A percentile compares a stretch with the other conserved stretches of the same genome.
Evolutionary conservation across 1,140 invertebrate genomes (phyloP).

Genomic region (Sitophilus oryzae): DNA sequence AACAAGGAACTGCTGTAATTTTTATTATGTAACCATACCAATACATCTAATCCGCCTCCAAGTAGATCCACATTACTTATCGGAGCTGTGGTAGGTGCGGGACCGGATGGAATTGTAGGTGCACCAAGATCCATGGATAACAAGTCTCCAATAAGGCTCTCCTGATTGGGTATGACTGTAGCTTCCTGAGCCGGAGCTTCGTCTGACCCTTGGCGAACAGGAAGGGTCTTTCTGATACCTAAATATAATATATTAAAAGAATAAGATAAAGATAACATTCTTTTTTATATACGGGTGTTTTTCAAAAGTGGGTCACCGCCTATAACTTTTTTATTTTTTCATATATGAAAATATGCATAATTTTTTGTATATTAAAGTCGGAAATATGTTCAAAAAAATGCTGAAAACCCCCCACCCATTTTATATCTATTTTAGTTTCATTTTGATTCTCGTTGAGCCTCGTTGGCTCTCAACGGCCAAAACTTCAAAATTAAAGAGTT

Average conservation of each 20-base stretch:
- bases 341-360: background rate
- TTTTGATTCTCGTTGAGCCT: too few relatives aligned
- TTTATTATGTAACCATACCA: constrained; percentile 50
- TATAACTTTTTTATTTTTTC: too few relatives aligned
- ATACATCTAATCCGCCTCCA: constrained; percentile 75
- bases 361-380: background rate
- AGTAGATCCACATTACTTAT: constrained; percentile 64
- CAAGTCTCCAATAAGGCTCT: constrained; percentile 94
- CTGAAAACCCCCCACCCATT: too few relatives aligned
- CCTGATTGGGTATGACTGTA: constrained; percentile 80
- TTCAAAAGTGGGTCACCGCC: too few relatives aligned
- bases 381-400: background rate
- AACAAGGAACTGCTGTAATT: background rate
- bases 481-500: too few relatives aligned
- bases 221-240: constrained; percentile 48
- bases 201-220: constrained; percentile 45
- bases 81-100: constrained; percentile 45
- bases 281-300: background rate
- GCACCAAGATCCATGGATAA: constrained; percentile 91
- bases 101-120: constrained; percentile 48
- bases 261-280: background rate
- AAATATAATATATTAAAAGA: background rate
- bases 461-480: too few relatives aligned
- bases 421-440: too few relatives aligned
- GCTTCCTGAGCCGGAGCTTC: constrained; percentile 46